phyloP scores from a whole-genome alignment of 2,797 vertebrate genomes.

The Typhlichthys subterraneus region DNA sequence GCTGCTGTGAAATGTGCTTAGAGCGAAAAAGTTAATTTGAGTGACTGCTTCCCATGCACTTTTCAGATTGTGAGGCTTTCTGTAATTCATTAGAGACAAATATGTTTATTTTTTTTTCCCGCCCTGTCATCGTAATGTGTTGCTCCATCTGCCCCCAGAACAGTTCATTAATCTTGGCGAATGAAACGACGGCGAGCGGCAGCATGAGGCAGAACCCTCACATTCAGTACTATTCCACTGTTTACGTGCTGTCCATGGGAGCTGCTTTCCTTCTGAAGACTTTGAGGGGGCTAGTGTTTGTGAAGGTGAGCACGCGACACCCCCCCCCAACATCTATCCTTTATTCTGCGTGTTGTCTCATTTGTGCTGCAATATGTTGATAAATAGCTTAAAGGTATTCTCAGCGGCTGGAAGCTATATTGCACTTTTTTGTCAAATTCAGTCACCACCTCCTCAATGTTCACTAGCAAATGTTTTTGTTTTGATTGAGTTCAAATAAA shows the following conservation, averaged over 20 bases:
- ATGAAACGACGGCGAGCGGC: constrained; percentile 67
- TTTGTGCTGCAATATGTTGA: background rate
- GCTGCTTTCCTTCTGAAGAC: constrained; percentile 79
- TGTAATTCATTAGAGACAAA: constrained; percentile 45
- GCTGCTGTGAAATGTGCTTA: constrained; percentile 56
- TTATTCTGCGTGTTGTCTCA: background rate
- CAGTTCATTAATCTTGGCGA: constrained; percentile 70
- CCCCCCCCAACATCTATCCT: background rate
- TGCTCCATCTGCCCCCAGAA: constrained; percentile 79
- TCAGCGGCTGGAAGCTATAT: too few species aligned
- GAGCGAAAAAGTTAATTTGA: constrained; percentile 60
- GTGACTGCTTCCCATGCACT: constrained; percentile 42
- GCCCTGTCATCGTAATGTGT: constrained; percentile 59
- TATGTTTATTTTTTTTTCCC: constrained; percentile 26
- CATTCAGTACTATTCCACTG: constrained; percentile 73
- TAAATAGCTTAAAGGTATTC: constrained; percentile 1
- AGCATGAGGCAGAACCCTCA: constrained; percentile 82
- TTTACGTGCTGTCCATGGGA: constrained; percentile 81
- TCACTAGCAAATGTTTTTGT: too few species aligned
- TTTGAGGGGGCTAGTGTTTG: constrained; percentile 77
- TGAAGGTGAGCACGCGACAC: constrained; percentile 74
- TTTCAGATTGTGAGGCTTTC: constrained; percentile 40
- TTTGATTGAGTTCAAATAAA: too few species aligned
- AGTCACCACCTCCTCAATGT: too few species aligned
- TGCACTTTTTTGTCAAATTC: too few species aligned